Evolutionary conservation across 2,888 invertebrate species (phyloP), one percentile per base, ranked within the genome.

Genomic region (Microdon myrmicae): DNA sequence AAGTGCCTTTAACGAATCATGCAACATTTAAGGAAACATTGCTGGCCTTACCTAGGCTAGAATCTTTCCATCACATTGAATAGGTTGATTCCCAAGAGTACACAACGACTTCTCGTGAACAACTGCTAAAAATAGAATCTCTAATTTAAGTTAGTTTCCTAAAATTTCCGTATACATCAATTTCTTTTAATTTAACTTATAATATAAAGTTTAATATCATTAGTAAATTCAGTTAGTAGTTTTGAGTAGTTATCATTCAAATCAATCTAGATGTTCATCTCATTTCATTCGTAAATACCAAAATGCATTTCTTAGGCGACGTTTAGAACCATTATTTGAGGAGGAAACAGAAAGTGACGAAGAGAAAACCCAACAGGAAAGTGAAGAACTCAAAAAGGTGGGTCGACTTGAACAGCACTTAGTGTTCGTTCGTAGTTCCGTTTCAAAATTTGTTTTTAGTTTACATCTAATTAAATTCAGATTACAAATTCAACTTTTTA

Each of bases 321-420:
- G 91, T 70, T 80, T 92, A 73, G 92, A 92, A 76, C 92, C 92
- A 38, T 83, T 92, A 4, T 85, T 90, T 68, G 92, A 92, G 79
- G 92, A 92, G 80, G 92, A 92, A 70, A 89, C 90, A 12, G 88
- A 88, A 72, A 87, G 86, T 69, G 83, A 82, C 60, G 82, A 83
- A 66, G 79, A 79, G 70, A 76, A 77, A 68, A 77, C 78, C 10
- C 79, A 79, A 49, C 76, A 76, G 72, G 79, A 79, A 69, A 77
- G 77, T 73, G 77, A 78, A 69, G 77, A 78, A 70, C 67, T 78
- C 68, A 79, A 78, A 78, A 78, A 78, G 77, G 77, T 78, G 77
- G 77, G 77, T 78, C 77, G 75, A 75, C 73, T 71, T 74, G 74
- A 55, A 58, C 48, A 39, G 47, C 53, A 60, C 48, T 29, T 51